Percentiles rank a stretch among this genome's conserved stretches.
These are phyloP conservation scores for Phaetusa simplex DNA, from an alignment of 2,113 vertebrate genomes.

Conservation along the genomic window DNA sequence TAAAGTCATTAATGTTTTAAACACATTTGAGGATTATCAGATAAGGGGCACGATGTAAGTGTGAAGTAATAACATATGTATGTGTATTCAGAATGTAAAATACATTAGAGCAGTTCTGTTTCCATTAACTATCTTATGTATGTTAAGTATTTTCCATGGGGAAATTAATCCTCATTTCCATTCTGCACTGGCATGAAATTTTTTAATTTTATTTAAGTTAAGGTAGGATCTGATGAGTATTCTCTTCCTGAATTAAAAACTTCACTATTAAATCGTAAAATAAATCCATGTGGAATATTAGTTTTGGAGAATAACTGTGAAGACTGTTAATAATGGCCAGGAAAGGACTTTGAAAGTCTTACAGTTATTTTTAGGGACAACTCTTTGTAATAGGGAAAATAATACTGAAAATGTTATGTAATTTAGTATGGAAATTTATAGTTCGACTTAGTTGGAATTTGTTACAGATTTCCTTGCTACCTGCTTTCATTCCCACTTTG, in stretches of 20 bases:
- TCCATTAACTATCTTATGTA: constrained; percentile 41
- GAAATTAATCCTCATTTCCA: constrained; percentile 33
- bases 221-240: neutral
- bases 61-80: constrained; percentile 50
- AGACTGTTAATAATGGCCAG: neutral
- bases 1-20: constrained; percentile 56
- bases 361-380: constrained; percentile 16
- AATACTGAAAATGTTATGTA: neutral
- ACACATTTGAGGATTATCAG: constrained; percentile 48
- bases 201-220: constrained; percentile 5
- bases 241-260: constrained; percentile 20
- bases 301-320: neutral
- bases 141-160: constrained; percentile 29
- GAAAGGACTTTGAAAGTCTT: constrained; percentile 7
- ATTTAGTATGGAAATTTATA: constrained; percentile 15
- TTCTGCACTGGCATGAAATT: neutral
- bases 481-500: constrained; percentile 19
- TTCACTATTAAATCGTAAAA: constrained; percentile 17
- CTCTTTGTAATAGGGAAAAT: constrained; percentile 17
- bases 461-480: constrained; percentile 16
- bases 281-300: constrained; percentile 14
- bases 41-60: constrained; percentile 35
- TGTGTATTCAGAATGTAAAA: constrained; percentile 32
- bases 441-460: constrained; percentile 15
- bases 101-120: constrained; percentile 24